Conservation (phyloP, 2,113 vertebrate genomes). For the Albula goreensis region DNA sequence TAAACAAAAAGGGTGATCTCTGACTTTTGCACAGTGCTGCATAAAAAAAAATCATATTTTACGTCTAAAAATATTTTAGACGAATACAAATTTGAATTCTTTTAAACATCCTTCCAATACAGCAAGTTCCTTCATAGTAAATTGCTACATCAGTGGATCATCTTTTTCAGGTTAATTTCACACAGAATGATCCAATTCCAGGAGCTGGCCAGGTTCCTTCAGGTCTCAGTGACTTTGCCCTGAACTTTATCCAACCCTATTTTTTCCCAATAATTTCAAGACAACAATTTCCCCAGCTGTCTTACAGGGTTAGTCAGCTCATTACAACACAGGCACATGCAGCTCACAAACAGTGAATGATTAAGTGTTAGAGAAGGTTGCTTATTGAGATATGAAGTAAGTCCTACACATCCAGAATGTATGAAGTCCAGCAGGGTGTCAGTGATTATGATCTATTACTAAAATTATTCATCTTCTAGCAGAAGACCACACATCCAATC, state of each 20-base stretch:
- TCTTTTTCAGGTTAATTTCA: not conserved
- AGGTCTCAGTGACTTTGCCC: not conserved
- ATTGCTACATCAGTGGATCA: not conserved
- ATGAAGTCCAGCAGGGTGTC: slow-evolving; percentile 16
- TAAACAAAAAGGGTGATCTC: no score
- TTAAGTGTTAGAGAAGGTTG: not conserved
- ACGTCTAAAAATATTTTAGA: not conserved
- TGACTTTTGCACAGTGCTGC: no score
- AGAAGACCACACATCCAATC: not conserved
- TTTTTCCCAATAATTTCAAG: not conserved
- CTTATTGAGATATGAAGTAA: not conserved
- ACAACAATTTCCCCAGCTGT: not conserved
- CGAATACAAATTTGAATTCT: not conserved
- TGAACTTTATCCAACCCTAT: not conserved
- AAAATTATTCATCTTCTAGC: slow-evolving; percentile 19
- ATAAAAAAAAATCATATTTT: not conserved
- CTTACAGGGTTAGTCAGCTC: not conserved
- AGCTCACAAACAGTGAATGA: not conserved
- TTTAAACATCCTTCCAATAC: not conserved
- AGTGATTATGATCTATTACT: slow-evolving; percentile 26
- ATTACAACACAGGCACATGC: not conserved
- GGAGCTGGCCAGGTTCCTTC: not conserved
- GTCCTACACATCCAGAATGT: not conserved
- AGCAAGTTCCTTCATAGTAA: not conserved
- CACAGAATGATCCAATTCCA: no score